These are phyloP conservation scores for Syrista parreyssii DNA, from an alignment of 2,888 invertebrate genomes.

Conservation along the genomic window DNA sequence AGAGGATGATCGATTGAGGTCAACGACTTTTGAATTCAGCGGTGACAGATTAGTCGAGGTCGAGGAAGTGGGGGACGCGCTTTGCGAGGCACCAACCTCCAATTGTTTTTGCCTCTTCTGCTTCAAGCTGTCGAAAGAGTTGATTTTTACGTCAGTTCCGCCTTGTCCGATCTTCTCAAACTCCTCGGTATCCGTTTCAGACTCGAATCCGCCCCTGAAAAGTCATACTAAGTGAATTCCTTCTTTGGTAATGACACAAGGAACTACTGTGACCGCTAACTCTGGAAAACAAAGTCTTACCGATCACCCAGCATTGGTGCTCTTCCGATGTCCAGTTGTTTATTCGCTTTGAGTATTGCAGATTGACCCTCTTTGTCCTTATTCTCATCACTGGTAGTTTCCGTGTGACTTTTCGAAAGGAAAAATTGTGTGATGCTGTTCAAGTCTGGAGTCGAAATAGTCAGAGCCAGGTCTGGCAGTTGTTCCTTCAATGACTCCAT, in stretches of 20 bases:
- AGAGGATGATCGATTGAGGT: slow-evolving; percentile 43
- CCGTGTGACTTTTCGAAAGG: slow-evolving; percentile 67
- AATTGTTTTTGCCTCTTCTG: slow-evolving; percentile 54
- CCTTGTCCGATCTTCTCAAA: slow-evolving; percentile 83
- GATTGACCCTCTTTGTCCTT: slow-evolving; percentile 55
- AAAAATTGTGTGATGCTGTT: slow-evolving; percentile 79
- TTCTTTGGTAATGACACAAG: neutral
- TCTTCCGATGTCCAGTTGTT: slow-evolving; percentile 43
- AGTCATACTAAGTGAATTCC: neutral
- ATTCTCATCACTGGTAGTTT: slow-evolving; percentile 45
- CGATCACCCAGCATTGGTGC: slow-evolving; percentile 53
- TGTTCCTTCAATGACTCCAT: slow-evolving; percentile 74
- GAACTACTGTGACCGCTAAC: neutral
- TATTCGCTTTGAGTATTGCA: slow-evolving; percentile 44
- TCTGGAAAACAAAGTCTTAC: slow-evolving; percentile 31
- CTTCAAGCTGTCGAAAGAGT: slow-evolving; percentile 50
- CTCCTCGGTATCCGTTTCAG: slow-evolving; percentile 85
- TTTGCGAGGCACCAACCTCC: slow-evolving; percentile 63
- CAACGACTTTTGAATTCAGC: slow-evolving; percentile 50
- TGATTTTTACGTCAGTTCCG: slow-evolving; percentile 51
- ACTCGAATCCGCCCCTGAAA: slow-evolving; percentile 78
- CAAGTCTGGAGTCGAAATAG: slow-evolving; percentile 77
- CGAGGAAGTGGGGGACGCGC: slow-evolving; percentile 55
- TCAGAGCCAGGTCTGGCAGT: slow-evolving; percentile 76
- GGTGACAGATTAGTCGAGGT: slow-evolving; percentile 59